Conservation (phyloP, 2,797 vertebrate species). For the Ateles fusciceps region DNA sequence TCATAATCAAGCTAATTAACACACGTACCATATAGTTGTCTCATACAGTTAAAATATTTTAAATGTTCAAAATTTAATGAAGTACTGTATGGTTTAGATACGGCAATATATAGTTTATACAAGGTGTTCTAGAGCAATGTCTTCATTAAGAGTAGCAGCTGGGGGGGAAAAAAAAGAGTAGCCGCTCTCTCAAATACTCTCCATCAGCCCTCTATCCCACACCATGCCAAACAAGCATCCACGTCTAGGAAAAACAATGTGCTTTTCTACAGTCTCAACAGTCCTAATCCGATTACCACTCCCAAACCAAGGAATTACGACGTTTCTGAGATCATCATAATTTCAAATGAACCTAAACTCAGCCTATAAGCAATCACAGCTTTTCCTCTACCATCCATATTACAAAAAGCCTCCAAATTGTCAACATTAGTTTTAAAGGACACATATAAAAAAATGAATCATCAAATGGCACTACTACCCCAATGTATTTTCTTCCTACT, state of each 20-base stretch:
- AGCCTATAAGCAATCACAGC: background rate
- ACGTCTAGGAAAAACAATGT: background rate
- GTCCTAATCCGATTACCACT: background rate
- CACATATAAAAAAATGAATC: background rate
- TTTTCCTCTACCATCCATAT: background rate
- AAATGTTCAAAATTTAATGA: conserved; percentile 22
- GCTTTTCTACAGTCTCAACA: background rate
- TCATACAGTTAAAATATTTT: background rate
- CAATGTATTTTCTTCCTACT: background rate
- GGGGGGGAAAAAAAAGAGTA: background rate
- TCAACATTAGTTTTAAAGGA: background rate
- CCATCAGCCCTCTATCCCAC: background rate
- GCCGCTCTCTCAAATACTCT: background rate
- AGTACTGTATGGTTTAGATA: background rate
- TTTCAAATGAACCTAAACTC: background rate
- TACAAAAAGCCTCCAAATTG: background rate
- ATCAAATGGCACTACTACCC: background rate
- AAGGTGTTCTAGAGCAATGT: background rate
- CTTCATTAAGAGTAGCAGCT: background rate
- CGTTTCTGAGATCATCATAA: background rate
- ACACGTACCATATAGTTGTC: background rate
- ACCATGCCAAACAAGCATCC: background rate
- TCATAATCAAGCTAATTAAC: background rate
- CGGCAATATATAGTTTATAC: background rate
- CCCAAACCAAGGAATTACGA: background rate